Conservation (phyloP, 2,888 invertebrate genomes). For the Tanypteryx hageni region DNA sequence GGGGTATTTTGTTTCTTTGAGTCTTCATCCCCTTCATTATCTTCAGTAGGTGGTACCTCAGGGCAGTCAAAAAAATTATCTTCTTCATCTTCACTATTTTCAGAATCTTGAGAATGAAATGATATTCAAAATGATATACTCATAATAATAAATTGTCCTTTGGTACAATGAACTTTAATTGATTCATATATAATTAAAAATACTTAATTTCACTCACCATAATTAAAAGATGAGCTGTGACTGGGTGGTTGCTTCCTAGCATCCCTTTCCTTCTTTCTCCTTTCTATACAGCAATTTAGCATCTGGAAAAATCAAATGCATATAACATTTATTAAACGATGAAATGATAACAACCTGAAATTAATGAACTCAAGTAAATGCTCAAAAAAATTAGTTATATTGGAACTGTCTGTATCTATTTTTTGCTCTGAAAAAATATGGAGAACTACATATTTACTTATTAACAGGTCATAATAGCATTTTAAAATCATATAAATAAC, state of each 20-base stretch:
- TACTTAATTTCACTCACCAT: conserved; percentile 41
- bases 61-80: conserved; percentile 89
- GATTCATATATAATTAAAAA: background rate
- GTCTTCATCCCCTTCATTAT: conserved; percentile 78
- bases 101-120: background rate
- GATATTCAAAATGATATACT: background rate
- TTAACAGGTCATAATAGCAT: too few relatives aligned
- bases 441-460: too few relatives aligned
- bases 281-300: conserved; percentile 80
- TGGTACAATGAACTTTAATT: conserved; percentile 9
- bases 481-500: too few relatives aligned
- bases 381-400: background rate
- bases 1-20: conserved; percentile 66
- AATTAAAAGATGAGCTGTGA: conserved; percentile 62
- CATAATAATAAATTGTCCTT: background rate
- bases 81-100: conserved; percentile 75
- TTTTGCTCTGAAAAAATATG: too few relatives aligned
- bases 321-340: too few relatives aligned
- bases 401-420: too few relatives aligned
- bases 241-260: conserved; percentile 52
- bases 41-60: conserved; percentile 68
- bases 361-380: background rate
- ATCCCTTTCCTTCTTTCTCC: conserved; percentile 71
- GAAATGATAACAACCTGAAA: too few relatives aligned
- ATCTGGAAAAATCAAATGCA: conserved; percentile 74